Conservation (phyloP, 2,797 vertebrate species). For the Amblyopsis hoosieri region DNA sequence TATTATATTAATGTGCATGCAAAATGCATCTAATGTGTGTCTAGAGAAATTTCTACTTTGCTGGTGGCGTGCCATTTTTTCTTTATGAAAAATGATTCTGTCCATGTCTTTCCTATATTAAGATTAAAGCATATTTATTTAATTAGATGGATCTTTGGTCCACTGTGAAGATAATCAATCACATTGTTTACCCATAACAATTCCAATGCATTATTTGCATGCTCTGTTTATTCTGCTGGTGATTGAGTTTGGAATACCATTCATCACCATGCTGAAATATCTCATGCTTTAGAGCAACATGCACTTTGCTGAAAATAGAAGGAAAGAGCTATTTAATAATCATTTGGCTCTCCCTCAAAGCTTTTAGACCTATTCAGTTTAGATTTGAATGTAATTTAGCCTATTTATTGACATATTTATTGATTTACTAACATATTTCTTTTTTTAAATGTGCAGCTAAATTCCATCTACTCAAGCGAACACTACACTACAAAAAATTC, state of each 20-base stretch:
- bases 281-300: conserved; percentile 19
- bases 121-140: conserved; percentile 47
- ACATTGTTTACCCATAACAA: conserved; percentile 44
- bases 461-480: too few relatives aligned
- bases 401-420: too few relatives aligned
- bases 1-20: conserved; percentile 1
- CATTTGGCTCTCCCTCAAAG: conserved; percentile 19
- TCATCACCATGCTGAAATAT: conserved; percentile 22
- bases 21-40: neutral
- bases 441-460: neutral
- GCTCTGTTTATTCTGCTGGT: conserved; percentile 28
- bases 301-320: conserved; percentile 30
- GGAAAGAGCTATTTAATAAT: conserved; percentile 39
- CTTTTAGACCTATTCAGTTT: conserved; percentile 12
- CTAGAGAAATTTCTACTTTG: neutral
- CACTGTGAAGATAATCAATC: conserved; percentile 43
- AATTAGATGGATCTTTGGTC: conserved; percentile 42
- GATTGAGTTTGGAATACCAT: conserved; percentile 34
- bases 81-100: conserved; percentile 39
- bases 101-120: conserved; percentile 38
- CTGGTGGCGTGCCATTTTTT: conserved; percentile 22
- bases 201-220: conserved; percentile 22
- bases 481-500: too few relatives aligned
- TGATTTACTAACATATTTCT: too few relatives aligned
- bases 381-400: conserved; percentile 13